These are phyloP conservation scores for Ypsolopha sequella DNA, from an alignment of 2,888 invertebrate genomes.

Conservation along the genomic window DNA sequence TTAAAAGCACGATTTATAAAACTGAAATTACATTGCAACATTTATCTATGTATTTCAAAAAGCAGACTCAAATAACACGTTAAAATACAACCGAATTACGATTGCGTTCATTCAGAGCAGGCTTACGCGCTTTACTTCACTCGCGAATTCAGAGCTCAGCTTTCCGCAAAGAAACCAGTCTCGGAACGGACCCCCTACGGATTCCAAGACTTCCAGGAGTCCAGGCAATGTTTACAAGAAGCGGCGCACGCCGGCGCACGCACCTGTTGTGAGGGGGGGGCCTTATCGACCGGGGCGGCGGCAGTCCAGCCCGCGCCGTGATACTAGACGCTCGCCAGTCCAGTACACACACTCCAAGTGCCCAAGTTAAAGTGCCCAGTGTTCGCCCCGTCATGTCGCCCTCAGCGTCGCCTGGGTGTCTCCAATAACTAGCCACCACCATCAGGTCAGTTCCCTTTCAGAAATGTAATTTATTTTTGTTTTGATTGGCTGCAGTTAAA, in stretches of 20 bases:
- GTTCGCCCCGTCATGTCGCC: background rate
- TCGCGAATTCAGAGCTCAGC: background rate
- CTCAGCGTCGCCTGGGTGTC: background rate
- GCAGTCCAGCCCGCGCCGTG: conserved; percentile 34
- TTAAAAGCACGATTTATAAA: too few species aligned
- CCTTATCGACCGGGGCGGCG: conserved; percentile 45
- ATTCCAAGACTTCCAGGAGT: background rate
- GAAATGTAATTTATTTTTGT: background rate
- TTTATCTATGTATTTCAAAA: too few species aligned
- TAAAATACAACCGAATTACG: too few species aligned
- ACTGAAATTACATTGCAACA: too few species aligned
- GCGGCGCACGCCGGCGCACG: conserved; percentile 48
- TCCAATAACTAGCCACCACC: background rate
- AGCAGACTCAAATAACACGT: too few species aligned
- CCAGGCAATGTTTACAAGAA: conserved; percentile 15
- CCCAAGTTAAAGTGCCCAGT: conserved; percentile 11
- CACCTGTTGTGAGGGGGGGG: conserved; percentile 48
- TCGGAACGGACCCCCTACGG: background rate
- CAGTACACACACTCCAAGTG: conserved; percentile 8
- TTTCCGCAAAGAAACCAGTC: too few species aligned
- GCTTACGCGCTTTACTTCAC: too few species aligned
- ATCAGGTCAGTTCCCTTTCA: background rate
- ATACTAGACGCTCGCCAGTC: conserved; percentile 5
- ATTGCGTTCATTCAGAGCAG: too few species aligned
- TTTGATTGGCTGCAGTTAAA: background rate